Evolutionary conservation across 1,140 invertebrate species (phyloP), one percentile per base, ranked within the genome.

Genomic region (Callitettix versicolor): DNA sequence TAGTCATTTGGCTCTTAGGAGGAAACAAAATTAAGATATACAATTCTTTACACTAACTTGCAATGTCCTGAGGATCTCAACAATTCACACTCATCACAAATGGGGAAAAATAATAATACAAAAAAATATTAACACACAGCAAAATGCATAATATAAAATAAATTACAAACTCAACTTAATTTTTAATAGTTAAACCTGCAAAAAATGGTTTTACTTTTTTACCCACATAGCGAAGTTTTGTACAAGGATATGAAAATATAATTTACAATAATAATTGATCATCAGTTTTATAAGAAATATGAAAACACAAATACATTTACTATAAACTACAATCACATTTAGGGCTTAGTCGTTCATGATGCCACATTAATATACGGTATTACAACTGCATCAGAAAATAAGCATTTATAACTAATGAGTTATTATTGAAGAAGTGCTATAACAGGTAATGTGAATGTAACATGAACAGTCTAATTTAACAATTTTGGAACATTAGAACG

Each of bases 221-320:
- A 21, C 34, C 34, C 22, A 21, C 17, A 30, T 18, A 26, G n/a
- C 30, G 5, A 51, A 26, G 22, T 51, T 51, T 38, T 51, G 48
- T 51, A 51, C 48, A 51, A 51, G 48, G 48, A 51, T 51, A 51
- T 51, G 48, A 51, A 51, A 51, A 51, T 51, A 51, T 51, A 51
- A 30, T 36, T 20, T 51, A 51, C 30, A 51, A 18, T 17, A 49
- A 49, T 47, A 11, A 49, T 22, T 30, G 24, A 49, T 20, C 22
- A n/a, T 51, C 48, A 34, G 26, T 30, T 30, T 30, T 30, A 30
- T 30, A 30, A 30, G 3, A 30, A 38, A 51, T 51, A 51, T 36
- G 30, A 51, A 51, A 51, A 51, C 48, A 51, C 48, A 51, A 51
- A 51, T 36, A 30, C 34, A 34, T 51, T 20, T 36, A n/a, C 48